Conservation (phyloP, 2,113 vertebrate genomes). For the Phoenicopterus ruber region DNA sequence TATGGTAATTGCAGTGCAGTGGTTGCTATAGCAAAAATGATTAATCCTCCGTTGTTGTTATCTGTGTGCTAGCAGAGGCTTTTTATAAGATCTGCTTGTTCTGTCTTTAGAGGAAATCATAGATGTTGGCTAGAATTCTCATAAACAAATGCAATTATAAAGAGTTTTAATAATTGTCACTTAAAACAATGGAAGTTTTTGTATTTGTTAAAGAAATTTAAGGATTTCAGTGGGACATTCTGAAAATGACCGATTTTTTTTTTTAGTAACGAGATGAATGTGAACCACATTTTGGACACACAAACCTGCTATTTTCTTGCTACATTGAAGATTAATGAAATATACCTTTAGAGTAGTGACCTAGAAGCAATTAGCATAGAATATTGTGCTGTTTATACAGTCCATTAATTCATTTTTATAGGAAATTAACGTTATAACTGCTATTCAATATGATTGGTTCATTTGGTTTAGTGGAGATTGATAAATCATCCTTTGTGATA, state of each 20-base stretch:
- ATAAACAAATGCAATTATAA: slow-evolving; percentile 34
- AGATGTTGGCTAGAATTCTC: slow-evolving; percentile 37
- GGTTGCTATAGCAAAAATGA: slow-evolving; percentile 67
- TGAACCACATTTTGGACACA: not conserved
- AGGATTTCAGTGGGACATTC: not conserved
- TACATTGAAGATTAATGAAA: not conserved
- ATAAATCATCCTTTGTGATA: not conserved
- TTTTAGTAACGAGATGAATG: not conserved
- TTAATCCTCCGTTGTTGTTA: slow-evolving; percentile 39
- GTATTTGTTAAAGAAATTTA: not conserved
- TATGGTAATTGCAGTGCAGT: slow-evolving; percentile 47
- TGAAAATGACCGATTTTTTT: not conserved
- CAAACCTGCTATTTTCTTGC: not conserved
- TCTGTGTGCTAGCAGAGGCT: slow-evolving; percentile 30
- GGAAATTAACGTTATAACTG: not conserved
- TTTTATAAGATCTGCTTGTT: not conserved
- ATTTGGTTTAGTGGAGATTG: not conserved
- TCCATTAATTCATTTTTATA: not conserved
- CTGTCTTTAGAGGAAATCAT: slow-evolving; percentile 15
- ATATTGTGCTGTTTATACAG: not conserved
- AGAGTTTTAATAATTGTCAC: not conserved
- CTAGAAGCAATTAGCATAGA: not conserved
- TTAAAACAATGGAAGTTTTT: not conserved
- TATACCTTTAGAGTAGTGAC: not conserved
- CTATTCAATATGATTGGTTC: not conserved